Conservation (phyloP, 2,888 invertebrate species). For the Troides oblongomaculatus region DNA sequence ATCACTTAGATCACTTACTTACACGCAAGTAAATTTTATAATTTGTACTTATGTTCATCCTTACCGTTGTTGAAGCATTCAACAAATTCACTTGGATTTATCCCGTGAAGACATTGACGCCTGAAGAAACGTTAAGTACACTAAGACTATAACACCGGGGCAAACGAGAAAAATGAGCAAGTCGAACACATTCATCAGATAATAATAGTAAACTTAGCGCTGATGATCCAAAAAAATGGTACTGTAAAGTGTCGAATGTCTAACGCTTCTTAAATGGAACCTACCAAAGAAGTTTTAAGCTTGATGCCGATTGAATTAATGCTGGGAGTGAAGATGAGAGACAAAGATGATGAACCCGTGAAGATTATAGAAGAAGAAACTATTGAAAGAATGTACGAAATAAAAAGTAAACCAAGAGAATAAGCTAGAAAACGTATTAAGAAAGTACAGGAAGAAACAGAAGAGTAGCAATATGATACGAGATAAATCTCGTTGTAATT, state of each 20-base stretch:
- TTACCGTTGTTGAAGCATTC: conserved; percentile 42
- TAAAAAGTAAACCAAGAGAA: no score
- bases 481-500: no score
- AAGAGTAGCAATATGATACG: no score
- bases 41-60: background rate
- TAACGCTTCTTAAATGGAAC: conserved; percentile 35
- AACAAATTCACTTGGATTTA: conserved; percentile 49
- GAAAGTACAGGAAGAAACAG: no score
- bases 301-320: conserved; percentile 11
- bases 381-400: no score
- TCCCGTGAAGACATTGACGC: conserved; percentile 40
- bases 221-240: conserved; percentile 31
- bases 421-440: no score
- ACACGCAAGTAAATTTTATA: no score
- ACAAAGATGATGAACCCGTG: background rate
- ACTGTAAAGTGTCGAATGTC: conserved; percentile 19
- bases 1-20: background rate
- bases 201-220: conserved; percentile 34
- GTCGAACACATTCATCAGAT: conserved; percentile 33
- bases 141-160: conserved; percentile 35
- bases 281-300: conserved; percentile 33
- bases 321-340: background rate
- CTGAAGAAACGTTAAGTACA: conserved; percentile 44
- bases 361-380: background rate
- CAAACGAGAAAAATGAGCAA: conserved; percentile 8